Conservation (phyloP, 2,888 invertebrate species). For the Lithophane socia region DNA sequence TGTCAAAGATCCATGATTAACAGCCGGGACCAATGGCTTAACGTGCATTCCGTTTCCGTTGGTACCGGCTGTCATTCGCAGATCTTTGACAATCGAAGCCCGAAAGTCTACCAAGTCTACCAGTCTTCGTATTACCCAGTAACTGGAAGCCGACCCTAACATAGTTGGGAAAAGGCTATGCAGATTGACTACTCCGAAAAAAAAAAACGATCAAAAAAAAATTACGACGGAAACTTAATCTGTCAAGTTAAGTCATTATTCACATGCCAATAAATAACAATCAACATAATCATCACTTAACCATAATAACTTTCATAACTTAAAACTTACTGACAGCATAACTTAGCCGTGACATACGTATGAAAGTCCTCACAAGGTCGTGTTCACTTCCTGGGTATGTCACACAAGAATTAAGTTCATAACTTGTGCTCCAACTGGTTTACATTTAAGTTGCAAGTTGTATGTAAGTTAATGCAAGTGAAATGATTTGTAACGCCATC, state of each 20-base stretch:
- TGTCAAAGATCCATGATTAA: no score
- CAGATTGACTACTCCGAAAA: no score
- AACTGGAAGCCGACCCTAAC: no score
- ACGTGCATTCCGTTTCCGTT: no score
- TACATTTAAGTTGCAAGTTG: constrained; percentile 20
- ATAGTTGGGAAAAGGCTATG: no score
- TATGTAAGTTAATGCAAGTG: constrained; percentile 16
- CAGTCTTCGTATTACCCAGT: no score
- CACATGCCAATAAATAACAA: constrained; percentile 2
- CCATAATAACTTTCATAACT: constrained; percentile 43
- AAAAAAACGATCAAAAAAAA: neutral
- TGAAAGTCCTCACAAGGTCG: constrained; percentile 60
- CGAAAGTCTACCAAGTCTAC: no score
- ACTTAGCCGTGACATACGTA: constrained; percentile 51
- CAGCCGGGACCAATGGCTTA: no score
- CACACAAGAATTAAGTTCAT: constrained; percentile 38
- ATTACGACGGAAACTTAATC: neutral
- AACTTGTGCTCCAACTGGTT: constrained; percentile 49
- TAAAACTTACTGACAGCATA: constrained; percentile 15
- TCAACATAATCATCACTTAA: constrained; percentile 36
- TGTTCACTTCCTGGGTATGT: constrained; percentile 51
- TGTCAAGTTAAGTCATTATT: neutral
- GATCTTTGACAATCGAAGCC: no score
- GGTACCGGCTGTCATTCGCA: no score
- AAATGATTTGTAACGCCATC: constrained; percentile 50